A percentile compares a stretch with the other conserved stretches of the same genome.
These are phyloP conservation scores for Caenorhabditis zanzibari DNA, from an alignment of 2,888 invertebrate species.

Conservation along the genomic window DNA sequence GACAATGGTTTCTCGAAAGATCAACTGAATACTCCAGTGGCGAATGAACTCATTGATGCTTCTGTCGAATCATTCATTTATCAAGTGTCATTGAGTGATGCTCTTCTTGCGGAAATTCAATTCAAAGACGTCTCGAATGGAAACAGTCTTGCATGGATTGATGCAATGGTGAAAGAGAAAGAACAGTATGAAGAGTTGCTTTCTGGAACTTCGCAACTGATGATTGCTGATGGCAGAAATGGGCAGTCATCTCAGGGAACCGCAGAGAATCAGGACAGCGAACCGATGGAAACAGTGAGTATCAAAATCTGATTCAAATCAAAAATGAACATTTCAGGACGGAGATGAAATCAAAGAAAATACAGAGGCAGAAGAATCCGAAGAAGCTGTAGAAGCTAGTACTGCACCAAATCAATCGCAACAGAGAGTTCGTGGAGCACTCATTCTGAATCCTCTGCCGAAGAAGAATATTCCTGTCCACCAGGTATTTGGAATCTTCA, in stretches of 20 bases:
- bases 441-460: slow-evolving; percentile 78
- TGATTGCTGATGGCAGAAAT: slow-evolving; percentile 1
- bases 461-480: slow-evolving; percentile 72
- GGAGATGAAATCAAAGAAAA: neutral
- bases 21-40: slow-evolving; percentile 89
- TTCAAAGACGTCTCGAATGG: slow-evolving; percentile 87
- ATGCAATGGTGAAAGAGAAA: slow-evolving; percentile 78
- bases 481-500: too few species aligned
- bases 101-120: slow-evolving; percentile 63
- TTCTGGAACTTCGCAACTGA: slow-evolving; percentile 28
- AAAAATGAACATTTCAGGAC: neutral
- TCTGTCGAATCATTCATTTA: slow-evolving; percentile 98
- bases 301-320: too few species aligned
- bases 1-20: slow-evolving; percentile 75
- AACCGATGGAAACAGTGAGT: slow-evolving; percentile 10
- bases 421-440: slow-evolving; percentile 70
- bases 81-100: slow-evolving; percentile 87
- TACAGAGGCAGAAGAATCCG: neutral
- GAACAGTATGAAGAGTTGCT: slow-evolving; percentile 62
- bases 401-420: neutral
- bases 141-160: slow-evolving; percentile 95
- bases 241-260: too few species aligned
- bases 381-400: neutral
- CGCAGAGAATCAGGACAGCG: neutral
- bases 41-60: slow-evolving; percentile 91